Evolutionary conservation across 2,113 vertebrate species (phyloP), one percentile per base, ranked within the genome.

Genomic region (Leiothrix lutea): DNA sequence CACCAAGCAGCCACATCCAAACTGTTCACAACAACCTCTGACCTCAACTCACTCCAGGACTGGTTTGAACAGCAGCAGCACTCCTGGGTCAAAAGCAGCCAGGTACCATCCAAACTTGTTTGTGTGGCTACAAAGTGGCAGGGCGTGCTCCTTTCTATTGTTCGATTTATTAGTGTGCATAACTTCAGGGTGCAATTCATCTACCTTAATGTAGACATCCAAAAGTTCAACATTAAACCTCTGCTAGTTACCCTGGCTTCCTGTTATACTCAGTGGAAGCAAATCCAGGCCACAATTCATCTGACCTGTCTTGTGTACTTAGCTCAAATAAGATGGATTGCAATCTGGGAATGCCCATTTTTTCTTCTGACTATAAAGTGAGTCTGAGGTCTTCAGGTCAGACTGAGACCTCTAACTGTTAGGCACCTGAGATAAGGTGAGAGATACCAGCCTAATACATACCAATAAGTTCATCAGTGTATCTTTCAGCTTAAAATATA

Each of bases 251-350:
- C 82, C 42, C 88, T 88, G 82, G 90, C 92, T 95, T 97, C 96
- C 95, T 96, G 82, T 83, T 94, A 20, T 78, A 88, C 58, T 70
- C 90, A 54, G 71, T 94, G 88, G 95, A 96, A 95, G 92, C 66
- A 95, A 95, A 96, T 86, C 79, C 90, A 90, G 90, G 82, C 88
- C 58, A 90, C 96, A 95, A 97, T 95, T 97, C 92, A 96, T 96
- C 96, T 95, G 86, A 86, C 58, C 44, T 92, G 92, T 93, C 95
- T 83, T 73, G 90, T 90, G 85, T 94, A 83, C 86, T 96, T 88
- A 96, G 88, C 64, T 92, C 92, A 94, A 94, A 94, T 38, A 97
- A 97, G 90, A 97, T 54, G 86, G 67, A 97, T 95, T 88, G 58
- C 54, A 90, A 94, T 86, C 54, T 90, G 88, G 92, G 88, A 95